A percentile compares a stretch with the other conserved stretches of the same genome.
phyloP scores from a whole-genome alignment of 2,888 invertebrate species.

The Gasteruption jaculator region DNA sequence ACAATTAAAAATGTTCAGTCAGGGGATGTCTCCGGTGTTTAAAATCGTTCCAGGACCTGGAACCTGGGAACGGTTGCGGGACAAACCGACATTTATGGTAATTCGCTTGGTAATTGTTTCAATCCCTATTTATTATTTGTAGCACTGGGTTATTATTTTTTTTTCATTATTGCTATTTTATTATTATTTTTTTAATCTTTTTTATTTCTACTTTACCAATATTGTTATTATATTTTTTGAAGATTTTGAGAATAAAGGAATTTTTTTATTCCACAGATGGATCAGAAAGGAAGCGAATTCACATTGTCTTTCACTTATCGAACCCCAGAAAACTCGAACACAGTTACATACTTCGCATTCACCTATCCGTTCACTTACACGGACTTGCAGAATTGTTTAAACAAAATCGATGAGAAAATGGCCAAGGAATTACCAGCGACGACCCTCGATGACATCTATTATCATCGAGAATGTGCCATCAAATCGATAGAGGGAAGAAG shows the following conservation, averaged over 20 bases:
- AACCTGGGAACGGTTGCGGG: slow-evolving; percentile 80
- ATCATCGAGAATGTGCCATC: slow-evolving; percentile 75
- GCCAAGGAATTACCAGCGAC: slow-evolving; percentile 37
- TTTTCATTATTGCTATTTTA: not conserved
- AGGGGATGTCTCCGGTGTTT: slow-evolving; percentile 84
- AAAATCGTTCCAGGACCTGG: slow-evolving; percentile 70
- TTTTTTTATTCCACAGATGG: slow-evolving; percentile 55
- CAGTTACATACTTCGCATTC: slow-evolving; percentile 82
- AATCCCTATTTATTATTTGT: slow-evolving; percentile 4
- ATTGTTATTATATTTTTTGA: slow-evolving; percentile 2
- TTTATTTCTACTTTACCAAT: not conserved
- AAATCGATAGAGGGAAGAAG: slow-evolving; percentile 73
- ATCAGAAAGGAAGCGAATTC: slow-evolving; percentile 64
- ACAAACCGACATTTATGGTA: slow-evolving; percentile 74
- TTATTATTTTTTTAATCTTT: slow-evolving; percentile 2
- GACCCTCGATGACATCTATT: slow-evolving; percentile 71
- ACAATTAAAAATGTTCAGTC: slow-evolving; percentile 85
- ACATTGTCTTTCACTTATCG: slow-evolving; percentile 70
- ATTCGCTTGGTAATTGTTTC: slow-evolving; percentile 30
- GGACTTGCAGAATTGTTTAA: slow-evolving; percentile 72
- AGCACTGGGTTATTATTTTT: slow-evolving; percentile 3
- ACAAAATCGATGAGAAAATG: slow-evolving; percentile 64
- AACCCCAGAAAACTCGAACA: slow-evolving; percentile 66
- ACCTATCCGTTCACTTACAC: slow-evolving; percentile 86
- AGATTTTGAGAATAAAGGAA: slow-evolving; percentile 8